Percentiles rank a stretch among this genome's conserved stretches.
phyloP scores from a whole-genome alignment of 1,140 invertebrate species.

The Rhynchophorus ferrugineus region DNA sequence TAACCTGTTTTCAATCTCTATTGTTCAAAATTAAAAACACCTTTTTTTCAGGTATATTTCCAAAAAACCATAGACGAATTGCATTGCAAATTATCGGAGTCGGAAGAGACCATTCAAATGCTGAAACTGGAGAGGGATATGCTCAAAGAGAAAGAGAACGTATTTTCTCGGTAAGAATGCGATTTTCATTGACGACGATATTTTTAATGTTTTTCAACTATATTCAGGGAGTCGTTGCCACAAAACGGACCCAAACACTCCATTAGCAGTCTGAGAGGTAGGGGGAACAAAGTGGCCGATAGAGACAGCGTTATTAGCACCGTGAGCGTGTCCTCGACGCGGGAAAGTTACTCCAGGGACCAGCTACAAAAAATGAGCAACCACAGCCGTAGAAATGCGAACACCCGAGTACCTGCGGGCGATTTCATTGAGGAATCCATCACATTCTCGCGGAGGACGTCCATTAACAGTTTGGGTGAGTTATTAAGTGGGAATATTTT shows the following conservation, averaged over 20 bases:
- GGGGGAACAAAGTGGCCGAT: slow-evolving; percentile 18
- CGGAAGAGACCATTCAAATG: slow-evolving; percentile 27
- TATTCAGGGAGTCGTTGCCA: slow-evolving; percentile 2
- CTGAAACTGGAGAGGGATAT: slow-evolving; percentile 23
- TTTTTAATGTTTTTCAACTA: slow-evolving; percentile 9
- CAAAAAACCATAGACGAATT: slow-evolving; percentile 24
- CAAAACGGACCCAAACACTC: slow-evolving; percentile 1
- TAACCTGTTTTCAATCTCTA: no score
- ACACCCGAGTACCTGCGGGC: background rate
- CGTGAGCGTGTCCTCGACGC: background rate
- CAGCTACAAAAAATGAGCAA: slow-evolving; percentile 6
- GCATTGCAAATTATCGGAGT: slow-evolving; percentile 21
- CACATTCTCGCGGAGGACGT: slow-evolving; percentile 25
- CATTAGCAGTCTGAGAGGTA: slow-evolving; percentile 5
- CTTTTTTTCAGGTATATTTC: slow-evolving; percentile 17
- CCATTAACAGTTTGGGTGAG: slow-evolving; percentile 27
- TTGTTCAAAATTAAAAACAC: no score
- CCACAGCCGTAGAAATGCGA: slow-evolving; percentile 12
- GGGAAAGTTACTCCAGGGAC: slow-evolving; percentile 4
- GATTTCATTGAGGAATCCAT: slow-evolving; percentile 22
- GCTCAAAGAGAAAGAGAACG: slow-evolving; percentile 16
- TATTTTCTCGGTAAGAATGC: background rate
- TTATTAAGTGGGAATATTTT: background rate
- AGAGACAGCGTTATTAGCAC: slow-evolving; percentile 10
- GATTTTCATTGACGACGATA: no score